Evolutionary conservation across 2,888 invertebrate species (phyloP).

Genomic region (Polietes domitor): DNA sequence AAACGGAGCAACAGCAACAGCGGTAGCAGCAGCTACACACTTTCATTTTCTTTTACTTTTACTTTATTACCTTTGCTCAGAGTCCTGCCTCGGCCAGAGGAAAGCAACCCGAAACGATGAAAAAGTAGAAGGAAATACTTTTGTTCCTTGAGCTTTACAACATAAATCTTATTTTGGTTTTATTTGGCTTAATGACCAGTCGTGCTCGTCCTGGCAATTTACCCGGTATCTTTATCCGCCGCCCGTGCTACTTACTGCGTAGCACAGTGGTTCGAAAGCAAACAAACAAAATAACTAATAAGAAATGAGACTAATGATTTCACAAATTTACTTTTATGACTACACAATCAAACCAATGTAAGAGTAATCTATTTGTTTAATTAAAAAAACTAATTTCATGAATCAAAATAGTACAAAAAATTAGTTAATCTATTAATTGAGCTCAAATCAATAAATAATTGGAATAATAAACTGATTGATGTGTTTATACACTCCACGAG

Average conservation of each 20-base stretch:
- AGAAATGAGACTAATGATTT: too few relatives aligned
- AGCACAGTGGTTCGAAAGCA: background rate
- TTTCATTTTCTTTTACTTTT: constrained; percentile 54
- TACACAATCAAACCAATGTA: background rate
- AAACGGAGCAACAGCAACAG: constrained; percentile 6
- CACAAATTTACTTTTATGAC: background rate
- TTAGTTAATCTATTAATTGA: too few relatives aligned
- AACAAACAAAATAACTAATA: too few relatives aligned
- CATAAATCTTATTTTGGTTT: constrained; percentile 78
- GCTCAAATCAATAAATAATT: too few relatives aligned
- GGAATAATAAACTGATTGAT: too few relatives aligned
- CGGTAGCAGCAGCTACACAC: constrained; percentile 10
- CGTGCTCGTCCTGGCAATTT: constrained; percentile 78
- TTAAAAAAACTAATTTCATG: too few relatives aligned
- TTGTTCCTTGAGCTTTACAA: constrained; percentile 54
- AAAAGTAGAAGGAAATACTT: constrained; percentile 43
- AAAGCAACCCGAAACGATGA: background rate
- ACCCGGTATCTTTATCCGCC: constrained; percentile 58
- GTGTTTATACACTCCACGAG: too few relatives aligned
- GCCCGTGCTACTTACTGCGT: background rate
- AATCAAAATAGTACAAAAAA: too few relatives aligned
- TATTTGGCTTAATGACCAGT: constrained; percentile 80
- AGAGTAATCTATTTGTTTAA: too few relatives aligned
- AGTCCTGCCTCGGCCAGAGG: background rate
- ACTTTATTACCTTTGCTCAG: constrained; percentile 30